Conservation (phyloP, 2,797 vertebrate genomes). For the Malurus splendens region DNA sequence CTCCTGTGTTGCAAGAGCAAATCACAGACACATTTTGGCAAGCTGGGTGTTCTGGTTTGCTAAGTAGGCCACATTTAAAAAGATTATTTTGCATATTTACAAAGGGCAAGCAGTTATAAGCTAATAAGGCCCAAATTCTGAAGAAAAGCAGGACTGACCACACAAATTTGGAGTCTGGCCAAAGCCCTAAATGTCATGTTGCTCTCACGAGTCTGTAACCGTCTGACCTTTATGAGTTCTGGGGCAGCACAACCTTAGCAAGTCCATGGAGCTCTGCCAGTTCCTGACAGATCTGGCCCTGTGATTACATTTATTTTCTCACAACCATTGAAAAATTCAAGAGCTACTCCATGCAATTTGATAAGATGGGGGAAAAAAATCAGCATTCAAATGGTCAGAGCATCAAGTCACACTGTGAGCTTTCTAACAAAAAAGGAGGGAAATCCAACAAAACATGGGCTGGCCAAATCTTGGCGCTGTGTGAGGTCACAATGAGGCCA, state of each 20-base stretch:
- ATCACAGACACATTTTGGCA: not conserved
- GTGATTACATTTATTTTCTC: not conserved
- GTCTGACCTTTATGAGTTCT: not conserved
- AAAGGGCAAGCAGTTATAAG: not conserved
- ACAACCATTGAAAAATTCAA: not conserved
- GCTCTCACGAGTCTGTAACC: not conserved
- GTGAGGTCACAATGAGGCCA: not conserved
- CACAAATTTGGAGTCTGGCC: not conserved
- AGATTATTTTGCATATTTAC: not conserved
- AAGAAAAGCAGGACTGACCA: not conserved
- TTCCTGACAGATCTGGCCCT: not conserved
- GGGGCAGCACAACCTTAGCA: not conserved
- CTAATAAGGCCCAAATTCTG: not conserved
- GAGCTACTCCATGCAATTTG: not conserved
- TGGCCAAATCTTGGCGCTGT: not conserved
- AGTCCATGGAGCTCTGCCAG: slow-evolving; percentile 13
- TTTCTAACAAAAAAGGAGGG: not conserved
- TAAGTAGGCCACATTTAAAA: not conserved
- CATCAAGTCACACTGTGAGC: not conserved
- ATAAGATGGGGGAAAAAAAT: not conserved
- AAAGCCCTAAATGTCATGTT: not conserved
- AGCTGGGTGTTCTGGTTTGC: not conserved
- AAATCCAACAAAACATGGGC: not conserved
- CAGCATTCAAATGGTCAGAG: not conserved
- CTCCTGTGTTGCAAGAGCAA: not conserved